phyloP scores from a whole-genome alignment of 1,140 invertebrate species.

The Drosophila sp. region DNA sequence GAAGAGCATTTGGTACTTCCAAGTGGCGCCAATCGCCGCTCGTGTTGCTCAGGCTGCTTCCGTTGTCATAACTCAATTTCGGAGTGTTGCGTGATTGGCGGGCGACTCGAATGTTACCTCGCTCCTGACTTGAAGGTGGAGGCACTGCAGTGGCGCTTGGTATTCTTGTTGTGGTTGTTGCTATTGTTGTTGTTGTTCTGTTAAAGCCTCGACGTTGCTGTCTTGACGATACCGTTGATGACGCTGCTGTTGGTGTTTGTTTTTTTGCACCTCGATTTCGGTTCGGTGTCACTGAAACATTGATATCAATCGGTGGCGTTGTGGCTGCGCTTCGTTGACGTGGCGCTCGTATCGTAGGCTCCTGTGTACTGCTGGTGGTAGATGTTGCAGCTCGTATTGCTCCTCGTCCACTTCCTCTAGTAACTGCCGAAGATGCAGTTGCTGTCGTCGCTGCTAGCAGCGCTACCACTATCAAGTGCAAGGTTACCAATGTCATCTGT shows the following conservation, averaged over 20 bases:
- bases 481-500: slow-evolving; percentile 82
- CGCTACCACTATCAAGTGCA: slow-evolving; percentile 78
- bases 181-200: slow-evolving; percentile 36
- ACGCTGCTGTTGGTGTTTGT: slow-evolving; percentile 1
- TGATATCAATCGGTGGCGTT: slow-evolving; percentile 59
- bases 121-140: slow-evolving; percentile 23
- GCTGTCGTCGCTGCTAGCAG: slow-evolving; percentile 54
- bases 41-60: slow-evolving; percentile 6
- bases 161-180: slow-evolving; percentile 13
- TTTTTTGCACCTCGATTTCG: slow-evolving; percentile 39
- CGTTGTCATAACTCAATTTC: slow-evolving; percentile 1
- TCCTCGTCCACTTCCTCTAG: slow-evolving; percentile 39
- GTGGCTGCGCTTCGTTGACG: slow-evolving; percentile 65
- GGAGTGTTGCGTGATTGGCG: slow-evolving; percentile 65
- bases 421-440: slow-evolving; percentile 31
- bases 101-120: slow-evolving; percentile 46
- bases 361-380: slow-evolving; percentile 65
- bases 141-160: slow-evolving; percentile 5
- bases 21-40: slow-evolving; percentile 36
- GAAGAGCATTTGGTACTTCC: slow-evolving; percentile 20
- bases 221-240: slow-evolving; percentile 30
- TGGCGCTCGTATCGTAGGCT: slow-evolving; percentile 68
- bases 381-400: slow-evolving; percentile 25
- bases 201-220: slow-evolving; percentile 34
- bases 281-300: slow-evolving; percentile 18